These are phyloP conservation scores for Lagorchestes hirsutus DNA, from an alignment of 2,797 vertebrate species.

Conservation along the genomic window DNA sequence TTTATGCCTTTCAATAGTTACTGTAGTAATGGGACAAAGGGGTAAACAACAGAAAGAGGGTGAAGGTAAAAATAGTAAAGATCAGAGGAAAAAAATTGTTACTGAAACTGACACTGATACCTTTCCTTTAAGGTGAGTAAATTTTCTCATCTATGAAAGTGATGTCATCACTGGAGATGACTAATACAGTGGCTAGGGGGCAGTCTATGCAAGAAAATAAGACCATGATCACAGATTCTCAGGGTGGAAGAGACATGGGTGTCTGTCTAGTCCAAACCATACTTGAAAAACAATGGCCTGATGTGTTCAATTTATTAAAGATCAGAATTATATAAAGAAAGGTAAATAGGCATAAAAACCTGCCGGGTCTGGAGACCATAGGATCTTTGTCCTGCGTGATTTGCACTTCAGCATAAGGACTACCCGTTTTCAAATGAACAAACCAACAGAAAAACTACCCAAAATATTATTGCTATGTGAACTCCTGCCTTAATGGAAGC, in stretches of 20 bases:
- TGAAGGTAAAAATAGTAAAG: not conserved
- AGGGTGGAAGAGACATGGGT: not conserved
- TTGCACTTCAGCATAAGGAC: not conserved
- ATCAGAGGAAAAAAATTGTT: not conserved
- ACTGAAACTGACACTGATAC: too few relatives aligned
- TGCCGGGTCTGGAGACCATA: not conserved
- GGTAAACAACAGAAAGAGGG: not conserved
- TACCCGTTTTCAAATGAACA: not conserved
- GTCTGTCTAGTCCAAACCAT: not conserved
- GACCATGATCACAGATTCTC: not conserved
- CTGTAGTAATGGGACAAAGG: not conserved
- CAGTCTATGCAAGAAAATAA: not conserved
- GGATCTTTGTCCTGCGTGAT: not conserved
- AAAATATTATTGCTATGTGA: not conserved
- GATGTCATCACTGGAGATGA: not conserved
- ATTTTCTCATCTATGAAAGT: not conserved
- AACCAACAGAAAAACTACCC: not conserved
- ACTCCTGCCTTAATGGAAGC: not conserved
- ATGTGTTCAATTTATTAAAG: not conserved
- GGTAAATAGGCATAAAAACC: not conserved
- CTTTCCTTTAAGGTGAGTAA: not conserved
- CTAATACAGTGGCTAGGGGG: not conserved
- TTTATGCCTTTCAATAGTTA: not conserved
- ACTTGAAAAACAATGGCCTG: not conserved
- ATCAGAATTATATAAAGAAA: not conserved